phyloP scores from a whole-genome alignment of 2,113 vertebrate genomes.

The Ibidorhyncha struthersii region DNA sequence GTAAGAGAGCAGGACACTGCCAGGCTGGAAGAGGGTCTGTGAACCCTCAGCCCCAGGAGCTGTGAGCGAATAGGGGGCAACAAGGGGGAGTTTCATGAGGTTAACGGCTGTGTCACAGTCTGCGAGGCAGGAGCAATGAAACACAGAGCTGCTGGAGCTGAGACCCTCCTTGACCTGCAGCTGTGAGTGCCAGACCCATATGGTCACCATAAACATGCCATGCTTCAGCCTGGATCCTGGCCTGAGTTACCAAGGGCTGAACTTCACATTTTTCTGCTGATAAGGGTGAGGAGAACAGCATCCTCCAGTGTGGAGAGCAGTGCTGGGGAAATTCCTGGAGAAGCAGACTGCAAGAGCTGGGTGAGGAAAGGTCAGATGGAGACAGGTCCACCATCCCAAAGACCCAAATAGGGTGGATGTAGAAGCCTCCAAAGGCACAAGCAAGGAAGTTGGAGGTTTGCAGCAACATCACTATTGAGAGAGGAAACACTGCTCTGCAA shows the following conservation, averaged over 20 bases:
- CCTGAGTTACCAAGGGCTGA: not conserved
- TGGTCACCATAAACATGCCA: rapidly evolving
- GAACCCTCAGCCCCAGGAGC: not conserved
- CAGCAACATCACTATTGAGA: not conserved
- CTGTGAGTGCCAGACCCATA: not conserved
- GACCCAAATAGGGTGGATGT: not conserved
- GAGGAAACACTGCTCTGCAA: not conserved
- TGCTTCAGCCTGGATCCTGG: not conserved
- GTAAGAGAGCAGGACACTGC: not conserved
- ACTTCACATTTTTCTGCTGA: not conserved
- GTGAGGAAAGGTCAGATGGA: not conserved
- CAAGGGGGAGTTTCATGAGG: not conserved
- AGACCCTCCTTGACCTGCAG: not conserved
- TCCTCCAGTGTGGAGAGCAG: not conserved
- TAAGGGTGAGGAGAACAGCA: not conserved
- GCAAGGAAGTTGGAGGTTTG: not conserved
- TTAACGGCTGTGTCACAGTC: not conserved
- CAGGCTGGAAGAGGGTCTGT: not conserved
- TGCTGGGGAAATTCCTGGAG: not conserved
- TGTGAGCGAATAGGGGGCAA: not conserved
- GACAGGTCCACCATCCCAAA: not conserved
- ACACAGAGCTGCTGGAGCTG: not conserved
- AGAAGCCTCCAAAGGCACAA: not conserved
- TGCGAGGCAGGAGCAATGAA: not conserved
- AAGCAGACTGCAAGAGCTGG: not conserved